A percentile compares a stretch with the other conserved stretches of the same genome.
These are phyloP conservation scores for Cyrtorhinus lividipennis DNA, from an alignment of 1,140 invertebrate genomes.

Conservation along the genomic window DNA sequence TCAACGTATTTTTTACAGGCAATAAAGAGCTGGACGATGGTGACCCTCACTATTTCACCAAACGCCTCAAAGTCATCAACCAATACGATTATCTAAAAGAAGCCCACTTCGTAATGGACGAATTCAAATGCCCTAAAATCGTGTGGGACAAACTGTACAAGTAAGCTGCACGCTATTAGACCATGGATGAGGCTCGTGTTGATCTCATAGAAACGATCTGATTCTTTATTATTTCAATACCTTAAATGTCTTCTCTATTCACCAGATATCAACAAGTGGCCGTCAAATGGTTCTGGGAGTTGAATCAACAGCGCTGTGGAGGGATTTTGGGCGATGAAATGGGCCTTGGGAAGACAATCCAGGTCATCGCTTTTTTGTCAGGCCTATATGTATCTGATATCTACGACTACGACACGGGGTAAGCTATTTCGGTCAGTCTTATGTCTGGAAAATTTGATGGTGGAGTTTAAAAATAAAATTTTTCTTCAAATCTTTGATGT, in stretches of 20 bases:
- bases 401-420: slow-evolving; percentile 24
- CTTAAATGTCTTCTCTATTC: too few species aligned
- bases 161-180: too few species aligned
- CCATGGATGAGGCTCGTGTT: too few species aligned
- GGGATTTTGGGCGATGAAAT: slow-evolving; percentile 81
- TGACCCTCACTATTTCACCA: slow-evolving; percentile 40
- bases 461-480: too few species aligned
- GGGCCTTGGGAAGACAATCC: slow-evolving; percentile 83
- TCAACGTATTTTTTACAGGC: slow-evolving; percentile 19
- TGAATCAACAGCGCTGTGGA: slow-evolving; percentile 60
- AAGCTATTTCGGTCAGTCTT: too few species aligned
- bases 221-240: too few species aligned
- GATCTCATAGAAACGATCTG: too few species aligned
- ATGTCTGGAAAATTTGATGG: too few species aligned
- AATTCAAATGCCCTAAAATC: slow-evolving; percentile 54
- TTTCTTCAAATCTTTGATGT: too few species aligned
- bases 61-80: slow-evolving; percentile 36
- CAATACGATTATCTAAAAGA: slow-evolving; percentile 35
- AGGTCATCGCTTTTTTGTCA: slow-evolving; percentile 65
- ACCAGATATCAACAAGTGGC: slow-evolving; percentile 61
- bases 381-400: slow-evolving; percentile 49
- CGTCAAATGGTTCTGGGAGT: slow-evolving; percentile 85
- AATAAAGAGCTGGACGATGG: slow-evolving; percentile 47
- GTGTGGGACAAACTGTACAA: slow-evolving; percentile 75
- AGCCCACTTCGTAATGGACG: slow-evolving; percentile 47